Evolutionary conservation across 2,888 invertebrate genomes (phyloP).

Genomic region (Leptogaster cylindrica): DNA sequence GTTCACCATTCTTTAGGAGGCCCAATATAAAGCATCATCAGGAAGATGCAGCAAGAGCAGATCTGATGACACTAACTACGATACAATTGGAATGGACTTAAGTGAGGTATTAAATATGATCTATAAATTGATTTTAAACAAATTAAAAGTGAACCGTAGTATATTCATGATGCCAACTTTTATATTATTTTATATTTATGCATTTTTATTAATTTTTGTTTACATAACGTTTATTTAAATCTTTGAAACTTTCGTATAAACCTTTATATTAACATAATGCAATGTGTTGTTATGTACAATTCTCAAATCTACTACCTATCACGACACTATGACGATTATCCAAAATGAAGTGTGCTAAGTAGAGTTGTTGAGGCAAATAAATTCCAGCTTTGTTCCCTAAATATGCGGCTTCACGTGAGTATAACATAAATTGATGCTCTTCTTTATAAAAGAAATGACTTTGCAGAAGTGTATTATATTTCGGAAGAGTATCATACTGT

Average conservation of each 20-base stretch:
- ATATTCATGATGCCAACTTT: constrained; percentile 18
- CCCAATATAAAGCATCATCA: constrained; percentile 59
- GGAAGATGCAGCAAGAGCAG: constrained; percentile 47
- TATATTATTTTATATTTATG: constrained; percentile 29
- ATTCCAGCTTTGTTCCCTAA: constrained; percentile 12
- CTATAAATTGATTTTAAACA: no score
- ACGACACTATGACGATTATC: constrained; percentile 41
- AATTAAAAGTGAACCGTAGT: no score
- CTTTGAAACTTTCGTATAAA: constrained; percentile 41
- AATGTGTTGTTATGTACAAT: constrained; percentile 51
- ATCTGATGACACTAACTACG: constrained; percentile 72
- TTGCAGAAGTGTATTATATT: not conserved
- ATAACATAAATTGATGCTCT: constrained; percentile 27
- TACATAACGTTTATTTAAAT: constrained; percentile 28
- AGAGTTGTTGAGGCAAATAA: constrained; percentile 14
- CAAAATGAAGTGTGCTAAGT: constrained; percentile 18
- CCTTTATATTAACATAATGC: constrained; percentile 49
- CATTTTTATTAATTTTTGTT: constrained; percentile 9
- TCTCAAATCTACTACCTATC: constrained; percentile 49
- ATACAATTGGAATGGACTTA: constrained; percentile 79
- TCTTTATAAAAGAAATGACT: constrained; percentile 12
- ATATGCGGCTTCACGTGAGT: constrained; percentile 15
- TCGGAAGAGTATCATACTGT: constrained; percentile 10
- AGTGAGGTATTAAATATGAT: constrained; percentile 68
- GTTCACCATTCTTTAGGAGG: constrained; percentile 58